Conservation (phyloP, 2,888 invertebrate genomes). For the Pollenia amentaria region DNA sequence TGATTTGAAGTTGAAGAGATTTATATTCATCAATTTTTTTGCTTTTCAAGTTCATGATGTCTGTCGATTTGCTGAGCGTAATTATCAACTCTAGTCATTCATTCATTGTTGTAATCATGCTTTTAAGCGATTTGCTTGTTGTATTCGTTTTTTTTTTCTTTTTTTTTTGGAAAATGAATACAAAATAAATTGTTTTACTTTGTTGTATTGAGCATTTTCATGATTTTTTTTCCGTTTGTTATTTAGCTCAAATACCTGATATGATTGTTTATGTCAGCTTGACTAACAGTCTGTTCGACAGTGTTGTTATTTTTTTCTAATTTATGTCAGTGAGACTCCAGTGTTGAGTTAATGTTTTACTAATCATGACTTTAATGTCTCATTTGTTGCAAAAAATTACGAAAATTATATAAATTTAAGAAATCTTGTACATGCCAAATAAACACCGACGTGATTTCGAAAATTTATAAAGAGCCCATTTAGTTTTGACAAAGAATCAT, state of each 20-base stretch:
- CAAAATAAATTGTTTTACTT: conserved; percentile 33
- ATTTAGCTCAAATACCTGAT: conserved; percentile 42
- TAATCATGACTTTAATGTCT: conserved; percentile 49
- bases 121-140: conserved; percentile 39
- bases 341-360: conserved; percentile 7
- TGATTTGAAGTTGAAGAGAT: neutral
- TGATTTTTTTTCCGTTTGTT: conserved; percentile 25
- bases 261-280: conserved; percentile 31
- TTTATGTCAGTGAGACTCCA: conserved; percentile 30
- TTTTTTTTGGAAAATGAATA: conserved; percentile 10
- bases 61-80: conserved; percentile 12
- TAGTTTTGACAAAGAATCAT: neutral
- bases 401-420: conserved; percentile 37
- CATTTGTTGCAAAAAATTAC: conserved; percentile 35
- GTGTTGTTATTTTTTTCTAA: conserved; percentile 14
- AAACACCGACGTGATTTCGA: conserved; percentile 10
- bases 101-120: conserved; percentile 52
- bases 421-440: conserved; percentile 25
- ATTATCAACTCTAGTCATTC: conserved; percentile 3
- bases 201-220: neutral
- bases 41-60: neutral
- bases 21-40: neutral
- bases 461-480: neutral
- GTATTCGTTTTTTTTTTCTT: neutral
- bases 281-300: conserved; percentile 11